Evolutionary conservation across 2,797 vertebrate genomes (phyloP), one percentile per base, ranked within the genome.

Genomic region (Tiaroga cobitis): DNA sequence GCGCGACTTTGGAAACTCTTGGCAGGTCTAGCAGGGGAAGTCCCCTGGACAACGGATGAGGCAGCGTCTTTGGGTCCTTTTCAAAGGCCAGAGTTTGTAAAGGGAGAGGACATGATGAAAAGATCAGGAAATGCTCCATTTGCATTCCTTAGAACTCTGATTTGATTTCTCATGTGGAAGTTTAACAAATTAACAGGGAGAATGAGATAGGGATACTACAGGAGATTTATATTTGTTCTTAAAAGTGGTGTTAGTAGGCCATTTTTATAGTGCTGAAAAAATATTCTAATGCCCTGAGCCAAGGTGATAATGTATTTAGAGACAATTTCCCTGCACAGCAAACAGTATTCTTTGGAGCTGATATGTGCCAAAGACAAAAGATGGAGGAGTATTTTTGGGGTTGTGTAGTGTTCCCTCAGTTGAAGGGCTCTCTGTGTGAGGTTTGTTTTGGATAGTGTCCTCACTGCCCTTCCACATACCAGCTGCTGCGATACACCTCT

Each of bases 401-500:
- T 34, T 59, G 51, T 79, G 67, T 72, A 72, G 83, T 59, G 83
- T 68, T 79, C 75, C 75, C 75, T 69, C 74, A 70, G 74, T 84
- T 77, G 82, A 84, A 84, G 67, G 82, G 82, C 72, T 84, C 43
- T 77, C 85, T 29, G 70, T 87, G 78, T 81, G 63, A 61, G 72
- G 81, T 84, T 87, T 87, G 84, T 87, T 91, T 94, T 92, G 90
- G 89, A 89, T 83, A 80, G 88, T 92, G 89, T 94, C 90, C 90
- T 91, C 89, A 85, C 54, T 89, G 63, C 72, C 90, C 90, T 87
- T 90, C 92, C 91, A 94, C 95, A 96, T 97, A 97, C 96, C 94
- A 92, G 93, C 94, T 95, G 87, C 94, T 26, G 93, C 93, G 95
- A 95, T 96, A 96, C 95, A 93, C 93, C 92, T 95, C 93, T 93